phyloP scores from a whole-genome alignment of 1,140 invertebrate species.

The Conus ventricosus region DNA sequence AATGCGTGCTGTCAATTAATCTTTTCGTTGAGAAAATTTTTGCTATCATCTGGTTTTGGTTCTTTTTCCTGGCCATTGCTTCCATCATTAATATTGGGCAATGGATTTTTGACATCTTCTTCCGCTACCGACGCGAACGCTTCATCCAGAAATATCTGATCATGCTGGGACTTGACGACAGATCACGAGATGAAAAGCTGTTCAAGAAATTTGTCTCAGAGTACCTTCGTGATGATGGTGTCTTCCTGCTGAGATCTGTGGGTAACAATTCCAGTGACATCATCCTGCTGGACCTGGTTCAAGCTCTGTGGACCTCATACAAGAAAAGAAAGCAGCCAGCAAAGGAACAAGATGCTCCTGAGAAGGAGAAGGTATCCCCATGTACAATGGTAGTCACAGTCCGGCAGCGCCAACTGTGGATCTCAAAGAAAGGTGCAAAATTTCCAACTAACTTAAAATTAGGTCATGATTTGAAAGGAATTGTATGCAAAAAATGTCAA shows the following conservation, averaged over 20 bases:
- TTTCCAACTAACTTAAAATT: no score
- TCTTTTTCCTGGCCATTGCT: constrained; percentile 68
- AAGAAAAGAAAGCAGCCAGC: constrained; percentile 21
- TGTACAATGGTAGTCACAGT: no score
- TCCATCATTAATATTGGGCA: constrained; percentile 63
- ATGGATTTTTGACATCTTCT: constrained; percentile 53
- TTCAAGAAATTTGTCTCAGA: constrained; percentile 49
- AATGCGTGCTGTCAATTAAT: constrained; percentile 77
- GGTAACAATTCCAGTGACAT: constrained; percentile 61
- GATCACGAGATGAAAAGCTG: constrained; percentile 36
- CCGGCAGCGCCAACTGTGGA: no score
- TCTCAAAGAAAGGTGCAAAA: no score
- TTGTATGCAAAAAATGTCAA: no score
- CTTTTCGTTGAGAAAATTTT: constrained; percentile 78
- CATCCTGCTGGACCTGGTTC: constrained; percentile 55
- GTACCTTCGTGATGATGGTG: constrained; percentile 57
- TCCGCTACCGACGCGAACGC: constrained; percentile 47
- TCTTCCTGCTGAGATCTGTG: constrained; percentile 58
- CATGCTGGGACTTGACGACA: constrained; percentile 46
- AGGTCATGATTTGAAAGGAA: no score
- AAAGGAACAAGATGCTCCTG: background rate
- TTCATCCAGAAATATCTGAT: constrained; percentile 61
- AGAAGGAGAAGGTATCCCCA: no score
- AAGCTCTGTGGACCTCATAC: constrained; percentile 57
- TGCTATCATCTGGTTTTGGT: constrained; percentile 74